A percentile compares a stretch with the other conserved stretches of the same genome.
phyloP scores from a whole-genome alignment of 1,140 invertebrate genomes.

The Eueides isabella region DNA sequence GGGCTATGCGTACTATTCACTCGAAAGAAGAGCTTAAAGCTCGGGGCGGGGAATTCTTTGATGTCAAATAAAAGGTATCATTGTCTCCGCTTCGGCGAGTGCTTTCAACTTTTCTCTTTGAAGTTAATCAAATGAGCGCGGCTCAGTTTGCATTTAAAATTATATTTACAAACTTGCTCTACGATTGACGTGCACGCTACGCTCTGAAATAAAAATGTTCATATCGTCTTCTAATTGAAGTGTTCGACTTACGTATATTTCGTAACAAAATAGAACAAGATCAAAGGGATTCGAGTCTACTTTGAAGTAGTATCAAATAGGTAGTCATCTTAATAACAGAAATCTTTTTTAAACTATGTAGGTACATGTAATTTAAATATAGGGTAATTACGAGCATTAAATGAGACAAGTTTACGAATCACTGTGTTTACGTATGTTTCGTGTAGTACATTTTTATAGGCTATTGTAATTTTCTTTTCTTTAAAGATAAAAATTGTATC shows the following conservation, averaged over 20 bases:
- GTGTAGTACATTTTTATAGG: not conserved
- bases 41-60: slow-evolving; percentile 65
- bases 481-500: too few relatives aligned
- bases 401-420: not conserved
- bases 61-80: slow-evolving; percentile 79
- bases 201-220: slow-evolving; percentile 63
- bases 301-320: slow-evolving; percentile 68
- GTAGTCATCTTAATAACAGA: slow-evolving; percentile 48
- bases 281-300: slow-evolving; percentile 67
- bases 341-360: slow-evolving; percentile 45
- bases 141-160: slow-evolving; percentile 67
- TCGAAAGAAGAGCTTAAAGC: slow-evolving; percentile 58
- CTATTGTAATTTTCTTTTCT: not conserved
- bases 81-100: slow-evolving; percentile 74
- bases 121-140: slow-evolving; percentile 77
- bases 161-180: slow-evolving; percentile 65
- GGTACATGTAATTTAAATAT: slow-evolving; percentile 40
- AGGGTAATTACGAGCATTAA: slow-evolving; percentile 22
- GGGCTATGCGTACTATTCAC: slow-evolving; percentile 43
- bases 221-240: slow-evolving; percentile 68
- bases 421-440: not conserved
- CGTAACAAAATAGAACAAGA: slow-evolving; percentile 72
- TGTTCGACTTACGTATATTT: slow-evolving; percentile 59
- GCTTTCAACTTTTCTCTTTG: slow-evolving; percentile 77
- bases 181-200: slow-evolving; percentile 52